A percentile compares a stretch with the other conserved stretches of the same genome.
Conservation (phyloP, 2,888 invertebrate genomes). For the Pammene fasciana region DNA sequence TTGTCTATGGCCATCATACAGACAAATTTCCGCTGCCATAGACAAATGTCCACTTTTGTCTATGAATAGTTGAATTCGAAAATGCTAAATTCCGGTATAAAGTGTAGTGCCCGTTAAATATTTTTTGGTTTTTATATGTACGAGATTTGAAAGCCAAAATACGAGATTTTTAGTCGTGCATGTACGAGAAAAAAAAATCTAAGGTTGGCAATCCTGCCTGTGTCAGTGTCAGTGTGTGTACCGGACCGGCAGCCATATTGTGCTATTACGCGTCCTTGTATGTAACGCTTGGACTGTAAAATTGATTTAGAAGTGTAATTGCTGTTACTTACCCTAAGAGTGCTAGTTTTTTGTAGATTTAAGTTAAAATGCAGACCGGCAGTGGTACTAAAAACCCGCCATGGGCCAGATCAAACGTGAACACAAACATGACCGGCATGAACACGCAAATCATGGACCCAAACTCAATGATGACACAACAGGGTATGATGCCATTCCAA, state of each 20-base stretch:
- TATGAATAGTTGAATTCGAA: too few species aligned
- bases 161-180: too few species aligned
- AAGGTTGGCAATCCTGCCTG: too few species aligned
- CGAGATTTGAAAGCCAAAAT: too few species aligned
- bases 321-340: not conserved
- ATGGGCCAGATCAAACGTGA: slow-evolving; percentile 87
- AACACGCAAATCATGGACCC: slow-evolving; percentile 88
- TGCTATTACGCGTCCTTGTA: slow-evolving; percentile 9
- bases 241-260: slow-evolving; percentile 14
- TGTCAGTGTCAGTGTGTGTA: too few species aligned
- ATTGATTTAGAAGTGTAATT: slow-evolving; percentile 1
- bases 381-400: slow-evolving; percentile 91
- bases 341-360: slow-evolving; percentile 14
- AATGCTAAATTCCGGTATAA: too few species aligned
- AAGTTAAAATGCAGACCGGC: slow-evolving; percentile 69
- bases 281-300: not conserved
- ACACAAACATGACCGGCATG: slow-evolving; percentile 84
- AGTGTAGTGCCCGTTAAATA: too few species aligned
- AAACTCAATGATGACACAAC: slow-evolving; percentile 86
- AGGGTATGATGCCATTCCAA: slow-evolving; percentile 88
- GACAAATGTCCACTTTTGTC: too few species aligned
- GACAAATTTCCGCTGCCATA: too few species aligned
- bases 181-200: too few species aligned
- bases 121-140: too few species aligned
- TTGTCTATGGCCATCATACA: too few species aligned